Base-by-base conservation (phyloP, 2,888 invertebrate species). In the Rhaphigaster nebulosa region DNA sequence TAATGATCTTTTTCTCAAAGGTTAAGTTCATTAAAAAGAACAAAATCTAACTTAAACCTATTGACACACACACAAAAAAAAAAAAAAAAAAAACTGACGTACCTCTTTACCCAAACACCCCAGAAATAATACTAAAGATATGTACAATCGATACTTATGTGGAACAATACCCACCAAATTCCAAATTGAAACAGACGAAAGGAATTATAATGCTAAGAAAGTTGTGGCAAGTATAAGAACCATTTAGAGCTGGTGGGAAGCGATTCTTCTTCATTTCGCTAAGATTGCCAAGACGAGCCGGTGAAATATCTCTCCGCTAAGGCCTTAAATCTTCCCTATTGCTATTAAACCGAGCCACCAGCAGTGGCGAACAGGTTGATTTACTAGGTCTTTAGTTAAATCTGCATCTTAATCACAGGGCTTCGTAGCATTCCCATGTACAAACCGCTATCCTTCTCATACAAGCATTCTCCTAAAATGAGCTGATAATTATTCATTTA, bases 261-360 rank as follows among this genome's bases (percentile, higher is more conserved):
- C 45, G 26, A 84, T 84, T 26, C 84, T n/a, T 84, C 45, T 84
- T 84, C 84, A 84, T 84, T 84, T n/a, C 12, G 84, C 84, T 45
- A 45, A 50, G 84, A 84, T 84, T 84, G 45, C 84, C n/a, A 50
- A n/a, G 84, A 84, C 45, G 84, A 84, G 45, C n/a, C 13, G 41
- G 41, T 45, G 84, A 84, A 84, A 84, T 84, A 84, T 84, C 12
- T 84, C 1, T 0, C 41, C 13, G 20, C 70, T 41, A 50, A 45
- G 15, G 45, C 41, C 13, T 4, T 84, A 84, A 84, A 45, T 84
- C 84, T 84, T n/a, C 26, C 45, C 84, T 45, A 26, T 45, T n/a
- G 84, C 84, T 76, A 38, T 38, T 76, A 76, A 65, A 29, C 15
- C 29, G 18, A 34, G 29, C 65, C 38, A 76, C 70, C 70, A 76